Evolutionary conservation across 1,140 invertebrate genomes (phyloP).

Genomic region (Catajapyx aquilonaris): DNA sequence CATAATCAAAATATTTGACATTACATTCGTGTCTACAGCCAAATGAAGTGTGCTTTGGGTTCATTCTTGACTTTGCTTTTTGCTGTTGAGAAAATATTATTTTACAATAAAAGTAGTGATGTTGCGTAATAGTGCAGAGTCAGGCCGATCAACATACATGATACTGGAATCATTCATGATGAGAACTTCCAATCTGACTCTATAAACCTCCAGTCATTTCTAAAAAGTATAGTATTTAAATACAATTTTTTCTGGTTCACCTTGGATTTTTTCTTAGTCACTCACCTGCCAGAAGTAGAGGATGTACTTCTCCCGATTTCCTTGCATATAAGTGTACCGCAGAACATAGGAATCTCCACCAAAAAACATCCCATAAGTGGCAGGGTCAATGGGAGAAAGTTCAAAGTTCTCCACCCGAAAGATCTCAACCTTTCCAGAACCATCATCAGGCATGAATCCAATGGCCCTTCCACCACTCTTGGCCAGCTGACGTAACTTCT

Average conservation of each 20-base stretch:
- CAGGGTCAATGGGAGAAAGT: constrained; percentile 28
- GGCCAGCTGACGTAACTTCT: constrained; percentile 5
- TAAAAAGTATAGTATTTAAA: neutral
- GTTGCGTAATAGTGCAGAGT: too few species aligned
- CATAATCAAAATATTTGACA: too few species aligned
- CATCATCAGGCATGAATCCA: constrained; percentile 52
- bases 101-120: too few species aligned
- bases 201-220: constrained; percentile 6
- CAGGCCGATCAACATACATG: too few species aligned
- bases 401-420: constrained; percentile 31
- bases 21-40: too few species aligned
- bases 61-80: too few species aligned
- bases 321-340: constrained; percentile 39
- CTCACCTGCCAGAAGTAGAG: constrained; percentile 54
- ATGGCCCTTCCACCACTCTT: constrained; percentile 29
- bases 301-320: constrained; percentile 29
- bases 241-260: neutral
- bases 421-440: constrained; percentile 29
- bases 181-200: neutral
- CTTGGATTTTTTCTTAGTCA: neutral
- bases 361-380: constrained; percentile 41
- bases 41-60: too few species aligned
- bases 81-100: too few species aligned
- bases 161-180: too few species aligned
- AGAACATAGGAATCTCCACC: constrained; percentile 59